Base-by-base conservation (phyloP, 2,113 vertebrate species). In the Pyrgilauda ruficollis region DNA sequence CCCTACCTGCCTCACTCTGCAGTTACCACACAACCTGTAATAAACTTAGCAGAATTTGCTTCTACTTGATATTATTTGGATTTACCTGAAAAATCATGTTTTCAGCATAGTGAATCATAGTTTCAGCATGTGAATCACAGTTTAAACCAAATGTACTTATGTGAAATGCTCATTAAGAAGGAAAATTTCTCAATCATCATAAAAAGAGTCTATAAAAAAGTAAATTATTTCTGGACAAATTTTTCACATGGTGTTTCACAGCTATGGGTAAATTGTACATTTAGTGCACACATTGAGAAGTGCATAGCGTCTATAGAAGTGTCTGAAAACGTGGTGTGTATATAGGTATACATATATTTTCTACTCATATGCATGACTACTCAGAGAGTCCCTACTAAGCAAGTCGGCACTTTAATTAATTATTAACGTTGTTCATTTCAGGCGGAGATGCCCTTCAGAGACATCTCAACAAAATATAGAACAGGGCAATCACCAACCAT, bases 401-500 rank as follows among this genome's bases (percentile, higher is more conserved):
- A 41, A 66, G 30, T 30, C 61, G 56, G 6, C 10, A 30, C 13
- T 47, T 23, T 37, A 31, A 55, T 18, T 33, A 55, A 55, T 39
- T 64, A 64, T 56, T 47, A 30, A 49, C 41, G 13, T 13, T 56
- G 15, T 19, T 66, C 19, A n/a, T 75, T 85, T 56, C 50, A 24
- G 30, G 24, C 7, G 41, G 70, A 47, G 52, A 30, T 12, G 12
- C 2, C 10, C 8, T 47, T 46, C 30, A 84, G 50, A 74, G 15
- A 56, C 6, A n/a, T 13, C 30, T 66, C 0, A 0, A 49, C 8
- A 56, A 41, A 41, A 41, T 41, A 16, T 1, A 33, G 59, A 47
- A 41, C 19, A 6, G 7, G 10, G 6, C 15, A 75, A 66, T 49
- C 43, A 56, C 13, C 41, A 66, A 13, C 4, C 4, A 6, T 13